These are phyloP conservation scores for Papilio xuthus DNA, from an alignment of 1,140 invertebrate genomes.

Conservation along the genomic window DNA sequence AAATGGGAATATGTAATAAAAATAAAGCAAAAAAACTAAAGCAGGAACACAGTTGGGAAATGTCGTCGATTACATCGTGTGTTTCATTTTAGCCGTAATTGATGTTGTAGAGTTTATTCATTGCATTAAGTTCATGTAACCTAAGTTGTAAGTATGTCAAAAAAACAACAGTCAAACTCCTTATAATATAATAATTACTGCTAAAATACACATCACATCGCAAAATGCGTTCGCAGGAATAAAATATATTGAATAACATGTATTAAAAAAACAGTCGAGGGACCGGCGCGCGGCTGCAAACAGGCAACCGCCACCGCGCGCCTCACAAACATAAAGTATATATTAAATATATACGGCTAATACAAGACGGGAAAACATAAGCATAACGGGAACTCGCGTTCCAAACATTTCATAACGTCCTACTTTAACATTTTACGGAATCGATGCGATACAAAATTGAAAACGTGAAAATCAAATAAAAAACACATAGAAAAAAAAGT, in stretches of 20 bases:
- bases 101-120: conserved; percentile 76
- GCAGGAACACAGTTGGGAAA: conserved; percentile 81
- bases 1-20: conserved; percentile 79
- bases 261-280: conserved; percentile 83
- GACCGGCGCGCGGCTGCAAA: conserved; percentile 80
- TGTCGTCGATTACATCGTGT: conserved; percentile 82
- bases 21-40: conserved; percentile 81
- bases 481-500: conserved; percentile 81
- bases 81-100: conserved; percentile 83
- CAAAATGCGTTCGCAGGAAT: conserved; percentile 90
- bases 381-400: conserved; percentile 82
- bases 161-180: conserved; percentile 82
- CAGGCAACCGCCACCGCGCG: conserved; percentile 77
- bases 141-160: conserved; percentile 81
- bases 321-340: conserved; percentile 71
- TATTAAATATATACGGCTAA: conserved; percentile 79
- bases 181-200: conserved; percentile 85
- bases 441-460: conserved; percentile 81
- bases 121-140: conserved; percentile 77
- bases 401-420: conserved; percentile 82
- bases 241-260: conserved; percentile 90
- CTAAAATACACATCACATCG: conserved; percentile 92
- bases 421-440: conserved; percentile 82
- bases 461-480: conserved; percentile 82
- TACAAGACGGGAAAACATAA: conserved; percentile 79